These are phyloP conservation scores for Ceratosolen fusciceps DNA, from an alignment of 1,140 invertebrate genomes.

Conservation along the genomic window DNA sequence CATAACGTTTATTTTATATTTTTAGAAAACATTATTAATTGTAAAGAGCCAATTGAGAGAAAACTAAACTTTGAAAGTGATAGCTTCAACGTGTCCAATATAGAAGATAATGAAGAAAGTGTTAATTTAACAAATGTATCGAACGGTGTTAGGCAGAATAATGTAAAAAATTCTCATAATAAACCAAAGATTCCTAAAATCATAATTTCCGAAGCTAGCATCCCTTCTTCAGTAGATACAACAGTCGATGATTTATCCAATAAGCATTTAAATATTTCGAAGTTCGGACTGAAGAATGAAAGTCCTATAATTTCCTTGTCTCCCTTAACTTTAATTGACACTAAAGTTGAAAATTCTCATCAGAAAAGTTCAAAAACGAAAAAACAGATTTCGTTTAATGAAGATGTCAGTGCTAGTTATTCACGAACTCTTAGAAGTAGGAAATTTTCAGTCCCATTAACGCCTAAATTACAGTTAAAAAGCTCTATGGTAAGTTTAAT, in stretches of 20 bases:
- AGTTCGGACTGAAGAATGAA: neutral
- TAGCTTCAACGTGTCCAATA: slow-evolving; percentile 7
- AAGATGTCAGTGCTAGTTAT: neutral
- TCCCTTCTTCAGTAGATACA: neutral
- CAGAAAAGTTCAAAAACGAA: slow-evolving; percentile 16
- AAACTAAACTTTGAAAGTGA: slow-evolving; percentile 58
- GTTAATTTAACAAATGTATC: neutral
- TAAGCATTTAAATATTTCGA: neutral
- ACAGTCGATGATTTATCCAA: neutral
- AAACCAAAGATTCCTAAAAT: neutral
- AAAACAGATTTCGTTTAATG: slow-evolving; percentile 41
- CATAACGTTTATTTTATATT: slow-evolving; percentile 5
- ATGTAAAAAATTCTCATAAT: neutral
- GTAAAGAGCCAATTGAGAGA: slow-evolving; percentile 45
- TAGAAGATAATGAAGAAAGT: slow-evolving; percentile 4
- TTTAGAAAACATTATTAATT: slow-evolving; percentile 4
- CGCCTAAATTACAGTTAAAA: slow-evolving; percentile 24
- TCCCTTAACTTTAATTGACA: slow-evolving; percentile 21
- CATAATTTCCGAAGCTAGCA: neutral
- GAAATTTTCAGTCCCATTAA: slow-evolving; percentile 7
- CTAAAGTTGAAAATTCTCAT: neutral
- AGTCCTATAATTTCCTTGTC: slow-evolving; percentile 33
- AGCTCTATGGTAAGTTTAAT: neutral
- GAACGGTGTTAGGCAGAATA: neutral
- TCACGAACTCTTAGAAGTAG: slow-evolving; percentile 19